A percentile compares a stretch with the other conserved stretches of the same genome.
phyloP scores from a whole-genome alignment of 2,888 invertebrate genomes.

The Amitus sp. region DNA sequence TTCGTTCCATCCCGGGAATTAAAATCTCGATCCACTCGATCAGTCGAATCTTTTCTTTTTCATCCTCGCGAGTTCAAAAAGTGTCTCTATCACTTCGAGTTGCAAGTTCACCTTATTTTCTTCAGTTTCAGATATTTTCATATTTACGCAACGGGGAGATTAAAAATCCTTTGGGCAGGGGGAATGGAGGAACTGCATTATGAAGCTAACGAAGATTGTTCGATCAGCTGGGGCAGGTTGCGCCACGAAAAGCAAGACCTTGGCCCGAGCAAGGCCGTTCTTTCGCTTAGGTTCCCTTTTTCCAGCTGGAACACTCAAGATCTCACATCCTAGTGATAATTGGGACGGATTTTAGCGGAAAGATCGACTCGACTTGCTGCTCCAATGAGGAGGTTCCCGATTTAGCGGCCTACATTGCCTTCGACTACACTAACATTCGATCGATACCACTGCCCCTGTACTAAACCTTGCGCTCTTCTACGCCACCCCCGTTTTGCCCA shows the following conservation, averaged over 20 bases:
- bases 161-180: neutral
- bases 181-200: constrained; percentile 5
- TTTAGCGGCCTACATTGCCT: constrained; percentile 38
- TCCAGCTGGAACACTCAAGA: neutral
- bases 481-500: constrained; percentile 25
- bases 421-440: constrained; percentile 51
- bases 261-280: constrained; percentile 21
- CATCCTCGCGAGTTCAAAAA: constrained; percentile 30
- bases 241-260: constrained; percentile 33
- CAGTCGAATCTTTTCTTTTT: constrained; percentile 45
- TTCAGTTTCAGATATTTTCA: constrained; percentile 14
- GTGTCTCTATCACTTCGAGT: too few relatives aligned
- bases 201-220: constrained; percentile 4
- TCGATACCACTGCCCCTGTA: constrained; percentile 65
- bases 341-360: constrained; percentile 21
- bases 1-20: constrained; percentile 37
- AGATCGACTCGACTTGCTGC: neutral
- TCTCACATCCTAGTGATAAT: neutral
- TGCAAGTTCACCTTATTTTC: too few relatives aligned
- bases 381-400: constrained; percentile 19
- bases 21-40: constrained; percentile 18
- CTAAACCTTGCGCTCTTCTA: constrained; percentile 51
- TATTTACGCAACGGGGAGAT: too few relatives aligned
- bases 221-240: constrained; percentile 30
- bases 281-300: neutral